Conservation (phyloP, 2,888 invertebrate genomes). For the Drosophila dives region DNA sequence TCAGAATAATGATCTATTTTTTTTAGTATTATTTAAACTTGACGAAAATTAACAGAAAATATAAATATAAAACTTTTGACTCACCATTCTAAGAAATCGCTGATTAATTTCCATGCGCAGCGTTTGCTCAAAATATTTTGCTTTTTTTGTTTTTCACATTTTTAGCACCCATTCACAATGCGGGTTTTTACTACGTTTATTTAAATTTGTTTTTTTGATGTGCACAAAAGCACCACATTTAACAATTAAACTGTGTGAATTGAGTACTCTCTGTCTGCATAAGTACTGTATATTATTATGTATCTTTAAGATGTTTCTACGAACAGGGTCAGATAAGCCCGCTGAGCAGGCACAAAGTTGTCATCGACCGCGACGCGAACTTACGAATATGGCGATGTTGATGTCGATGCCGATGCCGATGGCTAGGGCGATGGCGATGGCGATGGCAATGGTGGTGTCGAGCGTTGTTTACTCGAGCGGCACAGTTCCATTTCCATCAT, state of each 20-base stretch:
- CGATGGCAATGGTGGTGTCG: constrained; percentile 38
- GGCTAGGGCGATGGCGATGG: constrained; percentile 18
- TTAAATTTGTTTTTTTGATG: constrained; percentile 2
- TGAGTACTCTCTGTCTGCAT: constrained; percentile 14
- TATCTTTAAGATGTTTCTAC: constrained; percentile 38
- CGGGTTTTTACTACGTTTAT: constrained; percentile 24
- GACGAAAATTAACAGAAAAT: background rate
- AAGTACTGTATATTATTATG: constrained; percentile 42
- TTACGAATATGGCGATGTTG: constrained; percentile 44
- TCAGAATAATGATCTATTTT: background rate
- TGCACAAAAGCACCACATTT: constrained; percentile 28
- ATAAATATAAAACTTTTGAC: constrained; percentile 7
- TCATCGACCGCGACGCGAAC: constrained; percentile 55
- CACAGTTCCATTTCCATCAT: constrained; percentile 74
- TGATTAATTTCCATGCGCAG: constrained; percentile 5
- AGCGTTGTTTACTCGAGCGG: constrained; percentile 83
- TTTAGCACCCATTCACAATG: constrained; percentile 39
- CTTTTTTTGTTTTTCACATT: constrained; percentile 32
- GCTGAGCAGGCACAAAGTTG: constrained; percentile 60
- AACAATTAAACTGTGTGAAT: constrained; percentile 30
- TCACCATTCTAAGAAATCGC: constrained; percentile 46
- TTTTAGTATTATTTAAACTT: background rate
- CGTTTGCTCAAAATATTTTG: constrained; percentile 22
- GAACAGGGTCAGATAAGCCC: constrained; percentile 56
- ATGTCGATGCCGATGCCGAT: constrained; percentile 25